A percentile compares a stretch with the other conserved stretches of the same genome.
Evolutionary conservation across 2,888 invertebrate species (phyloP).

Genomic region (Helleia helle): DNA sequence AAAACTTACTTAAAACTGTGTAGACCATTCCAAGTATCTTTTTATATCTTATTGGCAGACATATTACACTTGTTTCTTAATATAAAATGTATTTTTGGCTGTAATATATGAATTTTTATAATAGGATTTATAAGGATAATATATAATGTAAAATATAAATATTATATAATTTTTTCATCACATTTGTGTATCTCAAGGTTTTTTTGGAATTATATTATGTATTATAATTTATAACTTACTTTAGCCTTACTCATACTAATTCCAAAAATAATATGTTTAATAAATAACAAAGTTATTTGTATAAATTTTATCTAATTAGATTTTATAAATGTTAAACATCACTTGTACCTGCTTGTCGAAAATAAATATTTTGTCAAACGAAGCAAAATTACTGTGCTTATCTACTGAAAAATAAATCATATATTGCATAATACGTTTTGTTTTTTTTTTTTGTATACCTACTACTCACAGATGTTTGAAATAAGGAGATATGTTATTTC

Average conservation of each 20-base stretch:
- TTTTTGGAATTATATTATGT: conserved; percentile 1
- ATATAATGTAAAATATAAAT: background rate
- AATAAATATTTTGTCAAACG: conserved; percentile 68
- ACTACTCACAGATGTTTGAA: too few relatives aligned
- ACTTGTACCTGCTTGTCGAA: conserved; percentile 70
- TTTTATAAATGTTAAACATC: conserved; percentile 63
- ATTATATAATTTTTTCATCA: conserved; percentile 1
- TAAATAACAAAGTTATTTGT: conserved; percentile 33
- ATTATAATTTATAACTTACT: conserved; percentile 1
- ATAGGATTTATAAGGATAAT: background rate
- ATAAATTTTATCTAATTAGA: conserved; percentile 39
- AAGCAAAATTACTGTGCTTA: conserved; percentile 74
- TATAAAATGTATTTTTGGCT: too few relatives aligned
- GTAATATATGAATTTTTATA: too few relatives aligned
- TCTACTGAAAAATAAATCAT: conserved; percentile 68
- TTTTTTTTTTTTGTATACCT: conserved; percentile 29
- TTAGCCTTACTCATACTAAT: conserved; percentile 12
- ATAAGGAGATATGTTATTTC: too few relatives aligned
- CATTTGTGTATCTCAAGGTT: conserved; percentile 1
- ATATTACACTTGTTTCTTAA: too few relatives aligned
- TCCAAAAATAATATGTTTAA: conserved; percentile 23
- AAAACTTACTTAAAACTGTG: too few relatives aligned
- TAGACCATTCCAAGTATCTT: too few relatives aligned
- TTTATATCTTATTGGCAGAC: too few relatives aligned
- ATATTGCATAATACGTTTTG: conserved; percentile 46